These are phyloP conservation scores for Microvelia longipes DNA, from an alignment of 1,140 invertebrate genomes.

Conservation along the genomic window DNA sequence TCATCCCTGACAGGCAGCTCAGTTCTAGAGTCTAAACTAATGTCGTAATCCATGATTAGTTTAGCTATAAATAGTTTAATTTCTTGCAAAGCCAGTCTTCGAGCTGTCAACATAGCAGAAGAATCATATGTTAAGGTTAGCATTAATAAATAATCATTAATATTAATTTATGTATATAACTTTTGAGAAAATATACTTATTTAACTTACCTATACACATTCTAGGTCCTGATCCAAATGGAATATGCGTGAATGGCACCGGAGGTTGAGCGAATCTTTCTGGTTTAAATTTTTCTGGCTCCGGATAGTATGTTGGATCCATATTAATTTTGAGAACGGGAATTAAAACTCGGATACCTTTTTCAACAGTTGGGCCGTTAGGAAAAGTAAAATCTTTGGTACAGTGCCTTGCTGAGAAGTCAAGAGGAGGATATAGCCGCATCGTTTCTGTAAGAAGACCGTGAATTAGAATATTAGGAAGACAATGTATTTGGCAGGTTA, in stretches of 20 bases:
- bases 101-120: no score
- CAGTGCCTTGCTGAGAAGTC: slow-evolving; percentile 30
- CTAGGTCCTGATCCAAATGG: slow-evolving; percentile 47
- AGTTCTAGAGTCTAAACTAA: slow-evolving; percentile 6
- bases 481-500: no score
- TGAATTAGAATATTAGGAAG: no score
- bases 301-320: slow-evolving; percentile 39
- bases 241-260: slow-evolving; percentile 27
- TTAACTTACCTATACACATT: slow-evolving; percentile 41
- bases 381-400: slow-evolving; percentile 33
- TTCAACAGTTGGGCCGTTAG: slow-evolving; percentile 30
- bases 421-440: slow-evolving; percentile 36
- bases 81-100: slow-evolving; percentile 2
- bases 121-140: no score
- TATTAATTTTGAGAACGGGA: slow-evolving; percentile 39
- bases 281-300: slow-evolving; percentile 38
- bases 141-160: no score
- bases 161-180: no score
- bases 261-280: slow-evolving; percentile 35
- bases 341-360: slow-evolving; percentile 38
- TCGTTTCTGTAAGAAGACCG: slow-evolving; percentile 39
- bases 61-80: slow-evolving; percentile 2
- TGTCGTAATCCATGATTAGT: neutral
- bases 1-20: neutral
- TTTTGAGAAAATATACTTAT: no score